phyloP scores from a whole-genome alignment of 2,797 vertebrate genomes.

The Spinibarbus caldwelli region DNA sequence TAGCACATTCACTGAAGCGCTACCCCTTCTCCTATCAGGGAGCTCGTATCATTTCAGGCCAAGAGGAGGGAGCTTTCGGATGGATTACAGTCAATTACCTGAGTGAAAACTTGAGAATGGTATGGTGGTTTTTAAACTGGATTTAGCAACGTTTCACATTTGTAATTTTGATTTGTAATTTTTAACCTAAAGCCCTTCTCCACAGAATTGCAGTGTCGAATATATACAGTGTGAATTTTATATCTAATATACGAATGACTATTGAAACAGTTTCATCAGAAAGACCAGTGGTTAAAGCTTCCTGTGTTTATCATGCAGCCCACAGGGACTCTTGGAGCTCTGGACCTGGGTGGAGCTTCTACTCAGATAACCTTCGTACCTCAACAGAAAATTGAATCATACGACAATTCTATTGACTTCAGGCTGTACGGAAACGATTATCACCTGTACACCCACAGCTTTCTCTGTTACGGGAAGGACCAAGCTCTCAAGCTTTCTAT shows the following conservation, averaged over 20 bases:
- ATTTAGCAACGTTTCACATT: neutral
- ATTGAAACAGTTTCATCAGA: neutral
- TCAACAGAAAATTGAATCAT: constrained; percentile 70
- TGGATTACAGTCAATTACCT: constrained; percentile 99
- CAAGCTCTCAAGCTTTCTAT: constrained; percentile 84
- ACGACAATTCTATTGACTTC: constrained; percentile 80
- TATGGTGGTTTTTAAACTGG: constrained; percentile 57
- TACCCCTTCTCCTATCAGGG: constrained; percentile 90
- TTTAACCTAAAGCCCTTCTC: neutral
- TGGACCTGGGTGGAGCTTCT: constrained; percentile 96
- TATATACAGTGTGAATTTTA: neutral
- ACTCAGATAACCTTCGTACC: constrained; percentile 96
- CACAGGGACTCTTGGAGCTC: constrained; percentile 84
- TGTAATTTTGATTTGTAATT: neutral
- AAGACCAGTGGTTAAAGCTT: neutral
- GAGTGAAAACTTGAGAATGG: constrained; percentile 87
- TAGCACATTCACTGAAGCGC: constrained; percentile 74
- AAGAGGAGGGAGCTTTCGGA: constrained; percentile 94
- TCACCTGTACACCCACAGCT: constrained; percentile 92
- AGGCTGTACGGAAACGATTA: constrained; percentile 93
- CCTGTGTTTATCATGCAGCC: constrained; percentile 56
- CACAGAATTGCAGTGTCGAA: neutral
- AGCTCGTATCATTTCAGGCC: constrained; percentile 88
- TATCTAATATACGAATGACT: neutral
- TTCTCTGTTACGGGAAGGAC: constrained; percentile 96